Evolutionary conservation across 1,140 invertebrate genomes (phyloP), one percentile per base, ranked within the genome.

Genomic region (Chrysoperla carnea): DNA sequence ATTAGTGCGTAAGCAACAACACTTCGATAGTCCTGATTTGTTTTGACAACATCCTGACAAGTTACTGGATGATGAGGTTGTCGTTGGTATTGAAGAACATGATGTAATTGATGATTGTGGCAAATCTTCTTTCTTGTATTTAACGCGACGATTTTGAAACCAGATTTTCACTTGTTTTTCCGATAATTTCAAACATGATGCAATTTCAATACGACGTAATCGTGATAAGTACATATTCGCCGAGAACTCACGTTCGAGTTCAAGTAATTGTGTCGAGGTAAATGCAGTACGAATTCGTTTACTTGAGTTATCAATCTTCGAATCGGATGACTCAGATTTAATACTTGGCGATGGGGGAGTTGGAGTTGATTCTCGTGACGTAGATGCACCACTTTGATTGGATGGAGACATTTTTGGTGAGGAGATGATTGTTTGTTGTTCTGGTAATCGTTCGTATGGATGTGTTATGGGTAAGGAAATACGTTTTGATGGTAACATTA

Each of bases 141-240:
- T 93, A 4, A 93, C 90, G 4, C 89, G 68, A 9, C 81, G 69
- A 56, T 91, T 91, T 59, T 93, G 88, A 56, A 93, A 88, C 90
- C 90, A 94, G 42, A 93, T 93, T 61, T 90, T 93, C 35, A 93
- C 87, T 64, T 93, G 89, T 58, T 94, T 95, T 62, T 94, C 90
- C 0, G 85, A 89, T 1, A 95, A 60, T 15, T 80, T 74, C 40
- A 94, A 62, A 49, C 83, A 77, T 6, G 85, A 89, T 0, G 91
- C 91, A 40, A 94, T 90, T 59, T 94, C 89, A 48, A 95, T 93
- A 45, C 90, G 68, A 35, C 89, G 67, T 29, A 93, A 67, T 27
- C 90, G 70, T 1, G 88, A 92, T 23, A 94, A 63, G 50, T 93
- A 94, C 68, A 89, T 89, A 52, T 91, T 93, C 47, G 82, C 72